phyloP scores from a whole-genome alignment of 2,888 invertebrate genomes.

The Busseola fusca region DNA sequence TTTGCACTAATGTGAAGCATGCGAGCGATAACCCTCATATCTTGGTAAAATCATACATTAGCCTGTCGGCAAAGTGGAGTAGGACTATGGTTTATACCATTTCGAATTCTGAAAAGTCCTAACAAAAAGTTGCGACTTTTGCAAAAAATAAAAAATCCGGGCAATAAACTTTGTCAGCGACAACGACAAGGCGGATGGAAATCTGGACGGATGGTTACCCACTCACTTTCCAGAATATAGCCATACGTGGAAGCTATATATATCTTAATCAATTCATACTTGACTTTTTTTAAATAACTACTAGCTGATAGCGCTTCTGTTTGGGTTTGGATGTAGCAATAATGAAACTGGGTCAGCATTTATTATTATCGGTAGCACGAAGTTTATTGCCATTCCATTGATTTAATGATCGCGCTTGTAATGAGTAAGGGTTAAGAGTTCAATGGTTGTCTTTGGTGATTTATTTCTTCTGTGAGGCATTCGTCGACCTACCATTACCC shows the following conservation, averaged over 20 bases:
- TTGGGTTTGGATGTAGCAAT: not conserved
- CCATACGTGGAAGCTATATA: not conserved
- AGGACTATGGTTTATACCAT: not conserved
- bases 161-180: not conserved
- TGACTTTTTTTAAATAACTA: not conserved
- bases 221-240: not conserved
- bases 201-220: too few relatives aligned
- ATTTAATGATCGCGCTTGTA: not conserved
- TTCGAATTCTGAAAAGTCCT: not conserved
- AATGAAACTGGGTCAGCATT: slow-evolving; percentile 22
- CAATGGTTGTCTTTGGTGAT: not conserved
- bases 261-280: slow-evolving; percentile 3
- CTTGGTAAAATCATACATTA: not conserved
- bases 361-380: slow-evolving; percentile 7
- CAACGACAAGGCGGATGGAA: too few relatives aligned
- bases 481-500: not conserved
- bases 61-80: not conserved
- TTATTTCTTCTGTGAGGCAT: not conserved
- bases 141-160: not conserved
- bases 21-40: not conserved
- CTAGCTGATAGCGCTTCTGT: not conserved
- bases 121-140: not conserved
- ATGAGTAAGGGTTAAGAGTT: not conserved
- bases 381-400: not conserved
- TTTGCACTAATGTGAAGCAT: not conserved